These are phyloP conservation scores for Trachops cirrhosus DNA, from an alignment of 2,797 vertebrate species.

Conservation along the genomic window DNA sequence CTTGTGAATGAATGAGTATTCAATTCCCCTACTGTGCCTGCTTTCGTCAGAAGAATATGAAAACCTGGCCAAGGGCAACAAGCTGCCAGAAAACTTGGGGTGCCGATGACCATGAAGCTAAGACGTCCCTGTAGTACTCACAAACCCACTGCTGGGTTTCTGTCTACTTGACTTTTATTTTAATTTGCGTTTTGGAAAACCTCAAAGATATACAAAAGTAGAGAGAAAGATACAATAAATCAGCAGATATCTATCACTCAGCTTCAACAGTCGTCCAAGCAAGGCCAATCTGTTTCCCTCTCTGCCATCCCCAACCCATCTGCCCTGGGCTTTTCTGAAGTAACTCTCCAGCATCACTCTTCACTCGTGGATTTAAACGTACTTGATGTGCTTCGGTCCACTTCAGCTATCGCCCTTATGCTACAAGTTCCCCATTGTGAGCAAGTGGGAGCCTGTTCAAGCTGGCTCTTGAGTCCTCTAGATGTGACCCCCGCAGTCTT, in stretches of 20 bases:
- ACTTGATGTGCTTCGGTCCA: not conserved
- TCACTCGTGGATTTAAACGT: not conserved
- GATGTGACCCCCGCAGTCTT: no score
- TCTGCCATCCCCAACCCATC: not conserved
- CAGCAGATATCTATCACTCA: no score
- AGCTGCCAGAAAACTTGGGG: no score
- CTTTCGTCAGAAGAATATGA: no score
- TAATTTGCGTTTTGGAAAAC: not conserved
- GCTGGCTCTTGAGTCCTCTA: no score
- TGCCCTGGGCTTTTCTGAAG: not conserved
- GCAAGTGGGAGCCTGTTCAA: no score
- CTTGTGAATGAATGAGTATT: not conserved
- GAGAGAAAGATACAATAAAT: not conserved
- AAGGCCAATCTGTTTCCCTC: not conserved
- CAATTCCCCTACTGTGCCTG: no score
- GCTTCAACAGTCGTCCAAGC: not conserved
- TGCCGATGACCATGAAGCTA: no score
- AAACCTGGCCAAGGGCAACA: no score
- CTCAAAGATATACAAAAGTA: not conserved
- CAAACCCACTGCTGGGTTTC: not conserved
- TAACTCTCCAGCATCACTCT: not conserved
- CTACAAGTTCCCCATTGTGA: not conserved
- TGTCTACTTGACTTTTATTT: not conserved
- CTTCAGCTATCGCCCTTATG: not conserved
- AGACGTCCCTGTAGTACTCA: no score